phyloP scores from a whole-genome alignment of 2,888 invertebrate genomes.

The Diaphora mendica region DNA sequence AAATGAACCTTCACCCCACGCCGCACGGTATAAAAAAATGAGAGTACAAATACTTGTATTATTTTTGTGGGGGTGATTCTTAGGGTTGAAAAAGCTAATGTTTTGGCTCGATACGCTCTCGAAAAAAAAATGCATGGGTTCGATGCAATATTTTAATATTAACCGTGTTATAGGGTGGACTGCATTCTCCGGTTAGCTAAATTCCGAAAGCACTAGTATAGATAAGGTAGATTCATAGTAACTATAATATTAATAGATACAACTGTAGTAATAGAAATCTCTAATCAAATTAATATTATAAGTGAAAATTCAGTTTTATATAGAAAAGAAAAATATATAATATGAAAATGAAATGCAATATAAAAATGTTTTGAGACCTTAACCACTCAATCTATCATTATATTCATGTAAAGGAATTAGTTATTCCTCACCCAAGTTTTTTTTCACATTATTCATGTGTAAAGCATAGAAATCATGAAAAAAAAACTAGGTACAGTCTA shows the following conservation, averaged over 20 bases:
- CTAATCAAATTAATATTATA: too few species aligned
- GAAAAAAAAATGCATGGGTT: slow-evolving; percentile 83
- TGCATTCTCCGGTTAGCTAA: slow-evolving; percentile 69
- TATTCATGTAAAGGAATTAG: too few species aligned
- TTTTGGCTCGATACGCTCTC: slow-evolving; percentile 73
- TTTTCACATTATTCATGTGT: too few species aligned
- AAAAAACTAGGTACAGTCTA: too few species aligned
- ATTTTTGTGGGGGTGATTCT: slow-evolving; percentile 75
- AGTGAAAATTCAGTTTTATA: too few species aligned
- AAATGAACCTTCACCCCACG: slow-evolving; percentile 71
- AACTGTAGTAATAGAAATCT: neutral
- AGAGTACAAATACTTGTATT: slow-evolving; percentile 84
- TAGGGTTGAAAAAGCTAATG: slow-evolving; percentile 78
- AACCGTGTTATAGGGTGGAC: slow-evolving; percentile 81
- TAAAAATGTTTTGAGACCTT: too few species aligned
- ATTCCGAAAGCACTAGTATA: slow-evolving; percentile 61
- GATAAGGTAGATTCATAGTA: slow-evolving; percentile 36
- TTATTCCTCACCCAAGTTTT: too few species aligned
- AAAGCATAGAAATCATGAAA: neutral
- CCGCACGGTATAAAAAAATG: slow-evolving; percentile 67
- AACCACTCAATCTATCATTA: too few species aligned
- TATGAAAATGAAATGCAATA: too few species aligned
- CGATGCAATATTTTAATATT: slow-evolving; percentile 86
- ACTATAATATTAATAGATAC: neutral
- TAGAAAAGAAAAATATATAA: too few species aligned